Conservation (phyloP, 2,888 invertebrate genomes). For the Calliphora vomitoria region DNA sequence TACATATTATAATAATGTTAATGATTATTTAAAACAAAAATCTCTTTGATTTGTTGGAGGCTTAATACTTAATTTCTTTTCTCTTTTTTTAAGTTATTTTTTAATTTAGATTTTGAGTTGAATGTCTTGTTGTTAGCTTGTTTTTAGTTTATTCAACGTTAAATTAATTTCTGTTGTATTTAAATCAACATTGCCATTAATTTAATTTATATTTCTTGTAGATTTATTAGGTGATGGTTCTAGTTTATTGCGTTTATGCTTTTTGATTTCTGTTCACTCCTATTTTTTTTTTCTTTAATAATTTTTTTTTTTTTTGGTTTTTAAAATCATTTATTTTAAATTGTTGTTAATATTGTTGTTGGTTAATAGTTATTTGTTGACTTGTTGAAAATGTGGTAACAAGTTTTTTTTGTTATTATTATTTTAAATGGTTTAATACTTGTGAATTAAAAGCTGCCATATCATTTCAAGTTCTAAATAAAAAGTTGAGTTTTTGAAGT, state of each 20-base stretch:
- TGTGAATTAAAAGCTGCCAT: constrained; percentile 19
- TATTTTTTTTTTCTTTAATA: background rate
- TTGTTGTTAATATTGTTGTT: constrained; percentile 4
- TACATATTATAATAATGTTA: background rate
- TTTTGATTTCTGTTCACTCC: constrained; percentile 29
- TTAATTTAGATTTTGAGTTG: background rate
- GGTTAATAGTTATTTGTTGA: constrained; percentile 53
- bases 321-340: constrained; percentile 57
- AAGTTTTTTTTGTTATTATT: constrained; percentile 40
- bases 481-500: too few species aligned
- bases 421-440: background rate
- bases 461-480: background rate
- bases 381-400: constrained; percentile 53
- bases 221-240: constrained; percentile 74
- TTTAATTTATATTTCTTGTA: constrained; percentile 27
- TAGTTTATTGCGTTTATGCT: constrained; percentile 54
- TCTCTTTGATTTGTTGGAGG: background rate
- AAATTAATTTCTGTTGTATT: constrained; percentile 41
- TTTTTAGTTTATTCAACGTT: background rate
- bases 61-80: background rate
- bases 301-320: constrained; percentile 29
- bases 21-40: constrained; percentile 8
- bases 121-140: background rate
- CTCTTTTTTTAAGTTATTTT: background rate
- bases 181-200: constrained; percentile 44